Percentiles rank a stretch among this genome's conserved stretches.
Evolutionary conservation across 2,797 vertebrate genomes (phyloP).

Genomic region (Hozukius guyotensis): DNA sequence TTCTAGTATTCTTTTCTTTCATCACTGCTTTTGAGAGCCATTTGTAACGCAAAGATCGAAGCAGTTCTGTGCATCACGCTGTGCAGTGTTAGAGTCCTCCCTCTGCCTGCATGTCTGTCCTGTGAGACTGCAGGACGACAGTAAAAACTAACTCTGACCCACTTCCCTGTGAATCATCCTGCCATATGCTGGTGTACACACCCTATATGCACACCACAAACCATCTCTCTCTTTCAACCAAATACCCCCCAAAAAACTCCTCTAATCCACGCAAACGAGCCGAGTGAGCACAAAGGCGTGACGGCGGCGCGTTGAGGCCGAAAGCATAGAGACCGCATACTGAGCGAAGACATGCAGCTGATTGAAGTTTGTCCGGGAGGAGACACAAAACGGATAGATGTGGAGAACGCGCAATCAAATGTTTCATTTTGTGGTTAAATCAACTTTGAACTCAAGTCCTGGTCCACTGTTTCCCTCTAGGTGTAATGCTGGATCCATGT

Average conservation of each 20-base stretch:
- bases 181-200: slow-evolving; percentile 29
- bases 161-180: slow-evolving; percentile 54
- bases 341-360: not conserved
- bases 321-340: not conserved
- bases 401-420: not conserved
- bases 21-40: not conserved
- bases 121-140: slow-evolving; percentile 26
- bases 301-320: not conserved
- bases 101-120: slow-evolving; percentile 18
- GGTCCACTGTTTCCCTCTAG: not conserved
- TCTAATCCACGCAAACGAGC: not conserved
- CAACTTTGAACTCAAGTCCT: slow-evolving; percentile 9
- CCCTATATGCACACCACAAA: not conserved
- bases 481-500: not conserved
- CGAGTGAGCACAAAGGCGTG: slow-evolving; percentile 2
- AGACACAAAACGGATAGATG: not conserved
- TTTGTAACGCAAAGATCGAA: slow-evolving; percentile 17
- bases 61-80: not conserved
- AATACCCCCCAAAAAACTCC: not conserved
- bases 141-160: slow-evolving; percentile 61
- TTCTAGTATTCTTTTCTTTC: not conserved
- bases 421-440: slow-evolving; percentile 2
- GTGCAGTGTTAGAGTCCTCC: not conserved
- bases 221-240: not conserved
- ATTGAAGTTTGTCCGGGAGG: not conserved